These are phyloP conservation scores for Leptinotarsa haldemani DNA, from an alignment of 2,888 invertebrate species.

Conservation along the genomic window DNA sequence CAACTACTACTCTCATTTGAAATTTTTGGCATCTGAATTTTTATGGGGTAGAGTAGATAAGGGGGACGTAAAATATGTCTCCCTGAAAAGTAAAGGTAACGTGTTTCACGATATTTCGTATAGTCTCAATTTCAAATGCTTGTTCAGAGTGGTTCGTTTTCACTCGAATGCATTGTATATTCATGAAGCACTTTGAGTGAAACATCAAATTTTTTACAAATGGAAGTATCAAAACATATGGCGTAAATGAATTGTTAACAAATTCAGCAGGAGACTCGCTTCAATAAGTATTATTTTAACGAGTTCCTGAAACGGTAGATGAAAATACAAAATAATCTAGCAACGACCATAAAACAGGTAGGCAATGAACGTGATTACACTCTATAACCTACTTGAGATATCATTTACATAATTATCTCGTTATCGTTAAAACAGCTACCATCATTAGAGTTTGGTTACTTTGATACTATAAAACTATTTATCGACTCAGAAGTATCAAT, in stretches of 20 bases:
- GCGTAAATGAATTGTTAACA: slow-evolving; percentile 8
- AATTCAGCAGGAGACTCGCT: slow-evolving; percentile 30
- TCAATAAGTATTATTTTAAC: slow-evolving; percentile 29
- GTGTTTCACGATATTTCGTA: too few relatives aligned
- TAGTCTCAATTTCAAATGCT: too few relatives aligned
- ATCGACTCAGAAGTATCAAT: background rate
- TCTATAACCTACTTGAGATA: slow-evolving; percentile 10
- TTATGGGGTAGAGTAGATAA: too few relatives aligned
- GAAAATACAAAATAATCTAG: background rate
- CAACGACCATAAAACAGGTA: slow-evolving; percentile 13
- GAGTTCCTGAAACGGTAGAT: slow-evolving; percentile 12
- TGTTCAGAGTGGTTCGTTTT: too few relatives aligned
- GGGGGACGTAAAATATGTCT: too few relatives aligned
- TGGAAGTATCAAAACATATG: background rate
- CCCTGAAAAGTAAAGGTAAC: too few relatives aligned
- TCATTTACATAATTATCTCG: slow-evolving; percentile 10
- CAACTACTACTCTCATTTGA: too few relatives aligned
- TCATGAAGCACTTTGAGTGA: too few relatives aligned
- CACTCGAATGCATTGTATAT: too few relatives aligned
- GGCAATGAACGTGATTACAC: slow-evolving; percentile 7
- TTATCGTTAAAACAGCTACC: background rate
- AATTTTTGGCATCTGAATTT: too few relatives aligned
- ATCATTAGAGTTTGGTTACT: slow-evolving; percentile 11
- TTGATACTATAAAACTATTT: slow-evolving; percentile 8
- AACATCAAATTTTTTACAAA: background rate